These are phyloP conservation scores for Ormyrus rosae DNA, from an alignment of 2,888 invertebrate species.

Conservation along the genomic window DNA sequence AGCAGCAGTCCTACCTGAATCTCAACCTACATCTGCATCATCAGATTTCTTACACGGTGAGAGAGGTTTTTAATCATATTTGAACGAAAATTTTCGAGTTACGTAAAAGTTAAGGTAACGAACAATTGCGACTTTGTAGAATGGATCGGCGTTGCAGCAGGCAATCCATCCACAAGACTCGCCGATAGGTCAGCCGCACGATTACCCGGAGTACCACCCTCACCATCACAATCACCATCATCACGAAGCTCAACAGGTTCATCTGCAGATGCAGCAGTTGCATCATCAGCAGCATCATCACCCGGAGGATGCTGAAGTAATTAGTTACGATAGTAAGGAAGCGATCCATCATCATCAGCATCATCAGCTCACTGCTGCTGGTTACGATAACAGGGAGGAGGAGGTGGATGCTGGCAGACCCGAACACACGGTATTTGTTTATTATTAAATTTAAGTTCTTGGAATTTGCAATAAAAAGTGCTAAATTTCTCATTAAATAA, in stretches of 20 bases:
- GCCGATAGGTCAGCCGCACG: constrained; percentile 55
- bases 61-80: neutral
- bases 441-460: neutral
- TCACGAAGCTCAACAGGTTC: constrained; percentile 35
- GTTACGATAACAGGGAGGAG: constrained; percentile 44
- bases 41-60: constrained; percentile 67
- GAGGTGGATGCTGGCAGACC: constrained; percentile 49
- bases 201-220: constrained; percentile 55
- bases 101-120: neutral
- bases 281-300: constrained; percentile 61
- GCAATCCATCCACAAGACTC: constrained; percentile 78
- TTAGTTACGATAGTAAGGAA: constrained; percentile 49
- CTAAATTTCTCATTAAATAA: no score
- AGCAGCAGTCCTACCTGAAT: constrained; percentile 76
- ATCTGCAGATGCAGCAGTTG: constrained; percentile 51
- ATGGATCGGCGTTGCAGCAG: constrained; percentile 67
- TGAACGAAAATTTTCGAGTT: neutral
- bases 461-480: no score
- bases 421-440: constrained; percentile 47
- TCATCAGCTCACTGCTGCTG: constrained; percentile 10
- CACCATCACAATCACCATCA: constrained; percentile 63
- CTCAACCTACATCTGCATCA: constrained; percentile 73
- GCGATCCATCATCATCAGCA: constrained; percentile 40
- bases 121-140: constrained; percentile 24
- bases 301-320: constrained; percentile 31